Evolutionary conservation across 1,140 invertebrate species (phyloP).

Genomic region (Lucilia cuprina): DNA sequence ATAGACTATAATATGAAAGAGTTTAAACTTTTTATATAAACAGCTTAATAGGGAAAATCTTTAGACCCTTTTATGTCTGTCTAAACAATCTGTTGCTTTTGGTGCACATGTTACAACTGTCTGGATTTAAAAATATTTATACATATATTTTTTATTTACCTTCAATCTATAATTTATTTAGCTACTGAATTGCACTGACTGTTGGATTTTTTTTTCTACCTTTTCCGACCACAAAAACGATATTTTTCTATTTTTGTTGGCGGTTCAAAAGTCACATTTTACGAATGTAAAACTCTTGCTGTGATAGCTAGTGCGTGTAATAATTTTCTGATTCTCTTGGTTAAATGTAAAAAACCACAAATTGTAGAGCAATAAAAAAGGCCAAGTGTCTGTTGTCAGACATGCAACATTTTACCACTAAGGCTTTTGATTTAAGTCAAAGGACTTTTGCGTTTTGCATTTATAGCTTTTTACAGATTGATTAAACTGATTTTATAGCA

Average conservation of each 20-base stretch:
- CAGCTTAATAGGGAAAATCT: too few species aligned
- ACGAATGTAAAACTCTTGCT: neutral
- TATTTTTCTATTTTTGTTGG: neutral
- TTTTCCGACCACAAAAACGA: neutral
- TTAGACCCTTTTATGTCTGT: too few species aligned
- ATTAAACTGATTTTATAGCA: conserved; percentile 15
- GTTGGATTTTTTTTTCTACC: too few species aligned
- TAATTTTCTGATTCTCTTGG: neutral
- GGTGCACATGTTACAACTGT: too few species aligned
- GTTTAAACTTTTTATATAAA: too few species aligned
- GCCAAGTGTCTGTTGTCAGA: neutral
- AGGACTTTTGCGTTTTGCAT: neutral
- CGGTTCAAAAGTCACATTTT: neutral
- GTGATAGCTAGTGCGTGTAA: neutral
- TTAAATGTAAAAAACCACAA: neutral
- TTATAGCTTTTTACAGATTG: neutral
- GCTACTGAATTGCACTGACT: neutral
- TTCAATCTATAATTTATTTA: neutral
- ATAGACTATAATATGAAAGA: too few species aligned
- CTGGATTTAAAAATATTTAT: too few species aligned
- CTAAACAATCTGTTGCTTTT: too few species aligned
- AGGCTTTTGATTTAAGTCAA: neutral
- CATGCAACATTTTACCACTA: neutral
- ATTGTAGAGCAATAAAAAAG: neutral
- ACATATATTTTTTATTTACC: too few species aligned